Evolutionary conservation across 2,113 vertebrate genomes (phyloP).

Genomic region (Martes martes): DNA sequence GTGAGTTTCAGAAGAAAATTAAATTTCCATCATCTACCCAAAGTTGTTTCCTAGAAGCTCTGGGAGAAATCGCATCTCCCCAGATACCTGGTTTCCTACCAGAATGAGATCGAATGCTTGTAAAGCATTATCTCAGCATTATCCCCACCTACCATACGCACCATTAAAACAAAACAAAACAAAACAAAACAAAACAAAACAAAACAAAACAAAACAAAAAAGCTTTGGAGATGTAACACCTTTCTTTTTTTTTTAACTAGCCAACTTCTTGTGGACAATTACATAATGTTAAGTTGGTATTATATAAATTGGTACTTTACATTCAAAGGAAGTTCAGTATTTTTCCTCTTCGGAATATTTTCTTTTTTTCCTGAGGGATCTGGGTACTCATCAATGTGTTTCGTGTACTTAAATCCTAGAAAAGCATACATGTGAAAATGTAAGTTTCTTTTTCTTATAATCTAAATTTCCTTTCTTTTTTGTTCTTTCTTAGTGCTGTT

Average conservation of each 20-base stretch:
- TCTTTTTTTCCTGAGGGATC: neutral
- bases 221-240: neutral
- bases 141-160: neutral
- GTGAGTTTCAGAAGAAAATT: slow-evolving; percentile 5
- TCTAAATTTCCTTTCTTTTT: neutral
- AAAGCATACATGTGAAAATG: neutral
- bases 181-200: neutral
- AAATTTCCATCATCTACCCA: neutral
- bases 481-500: neutral
- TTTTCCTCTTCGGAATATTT: neutral
- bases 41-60: neutral
- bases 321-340: neutral
- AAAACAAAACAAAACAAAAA: neutral
- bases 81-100: neutral
- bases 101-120: neutral
- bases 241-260: neutral
- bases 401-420: neutral
- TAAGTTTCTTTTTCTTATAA: neutral
- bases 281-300: neutral
- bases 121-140: neutral
- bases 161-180: neutral
- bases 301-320: neutral
- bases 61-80: neutral
- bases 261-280: neutral
- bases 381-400: neutral